Percentiles rank a stretch among this genome's conserved stretches.
Evolutionary conservation across 1,140 invertebrate genomes (phyloP).

Genomic region (Drosophila sp.): DNA sequence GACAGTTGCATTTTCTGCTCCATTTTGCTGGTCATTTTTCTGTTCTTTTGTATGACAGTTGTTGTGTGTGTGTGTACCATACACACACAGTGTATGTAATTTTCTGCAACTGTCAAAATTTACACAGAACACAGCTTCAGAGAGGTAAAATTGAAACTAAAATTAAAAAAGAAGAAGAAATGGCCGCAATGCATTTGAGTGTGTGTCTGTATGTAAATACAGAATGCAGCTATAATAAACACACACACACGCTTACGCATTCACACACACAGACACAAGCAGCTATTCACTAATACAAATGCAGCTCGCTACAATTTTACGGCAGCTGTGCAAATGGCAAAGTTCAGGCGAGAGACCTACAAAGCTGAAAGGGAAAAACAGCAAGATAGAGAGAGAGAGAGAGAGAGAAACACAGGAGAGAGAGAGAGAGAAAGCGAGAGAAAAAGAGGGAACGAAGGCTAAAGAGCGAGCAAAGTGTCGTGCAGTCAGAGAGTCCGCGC

Average conservation of each 20-base stretch:
- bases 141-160: conserved; percentile 55
- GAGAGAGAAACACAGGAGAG: background rate
- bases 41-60: conserved; percentile 30
- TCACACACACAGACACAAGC: conserved; percentile 8
- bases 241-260: conserved; percentile 12
- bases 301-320: conserved; percentile 43
- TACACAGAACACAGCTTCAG: conserved; percentile 26
- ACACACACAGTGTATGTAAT: no score
- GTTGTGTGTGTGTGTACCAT: conserved; percentile 11
- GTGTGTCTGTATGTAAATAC: conserved; percentile 18
- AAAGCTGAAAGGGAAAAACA: conserved; percentile 15
- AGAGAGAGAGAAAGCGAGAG: background rate
- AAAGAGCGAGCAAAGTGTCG: conserved; percentile 18
- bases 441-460: background rate
- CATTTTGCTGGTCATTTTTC: conserved; percentile 40
- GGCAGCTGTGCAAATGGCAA: conserved; percentile 53
- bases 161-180: conserved; percentile 47
- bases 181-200: conserved; percentile 28
- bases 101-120: conserved; percentile 58
- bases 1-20: conserved; percentile 58
- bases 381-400: background rate
- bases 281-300: conserved; percentile 21
- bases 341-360: conserved; percentile 49
- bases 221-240: conserved; percentile 28
- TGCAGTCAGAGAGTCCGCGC: conserved; percentile 35